phyloP scores from a whole-genome alignment of 2,113 vertebrate genomes.

The Spea multiplicata region DNA sequence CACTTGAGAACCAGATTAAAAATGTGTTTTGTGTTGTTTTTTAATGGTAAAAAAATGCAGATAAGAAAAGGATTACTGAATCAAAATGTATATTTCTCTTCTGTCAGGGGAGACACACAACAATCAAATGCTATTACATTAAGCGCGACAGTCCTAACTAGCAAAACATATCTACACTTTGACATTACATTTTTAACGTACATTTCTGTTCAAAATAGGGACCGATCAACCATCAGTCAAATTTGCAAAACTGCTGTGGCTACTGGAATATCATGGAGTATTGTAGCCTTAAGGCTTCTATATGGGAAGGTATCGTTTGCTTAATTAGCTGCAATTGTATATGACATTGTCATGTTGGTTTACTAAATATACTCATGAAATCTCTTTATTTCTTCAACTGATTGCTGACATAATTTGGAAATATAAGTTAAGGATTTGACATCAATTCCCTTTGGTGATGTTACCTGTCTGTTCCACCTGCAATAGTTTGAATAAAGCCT shows the following conservation, averaged over 20 bases:
- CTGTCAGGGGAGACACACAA: constrained; percentile 34
- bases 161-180: constrained; percentile 27
- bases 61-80: constrained; percentile 12
- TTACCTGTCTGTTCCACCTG: constrained; percentile 71
- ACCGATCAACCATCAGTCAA: constrained; percentile 25
- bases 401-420: constrained; percentile 61
- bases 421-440: constrained; percentile 62
- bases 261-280: constrained; percentile 25
- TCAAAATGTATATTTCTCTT: neutral
- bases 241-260: constrained; percentile 31
- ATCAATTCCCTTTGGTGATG: constrained; percentile 69
- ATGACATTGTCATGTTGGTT: constrained; percentile 71
- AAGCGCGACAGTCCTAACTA: constrained; percentile 19
- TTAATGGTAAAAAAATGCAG: constrained; percentile 6
- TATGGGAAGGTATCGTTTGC: constrained; percentile 48
- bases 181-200: constrained; percentile 38
- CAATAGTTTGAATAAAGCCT: constrained; percentile 64
- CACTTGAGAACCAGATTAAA: constrained; percentile 25
- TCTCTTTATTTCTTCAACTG: constrained; percentile 66
- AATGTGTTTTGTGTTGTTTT: constrained; percentile 3
- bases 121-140: constrained; percentile 36
- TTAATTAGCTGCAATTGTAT: constrained; percentile 69
- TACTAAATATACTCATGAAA: constrained; percentile 65
- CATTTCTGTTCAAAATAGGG: constrained; percentile 35
- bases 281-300: constrained; percentile 60